Conservation (phyloP, 2,113 vertebrate species). For the Lasiurus cinereus region DNA sequence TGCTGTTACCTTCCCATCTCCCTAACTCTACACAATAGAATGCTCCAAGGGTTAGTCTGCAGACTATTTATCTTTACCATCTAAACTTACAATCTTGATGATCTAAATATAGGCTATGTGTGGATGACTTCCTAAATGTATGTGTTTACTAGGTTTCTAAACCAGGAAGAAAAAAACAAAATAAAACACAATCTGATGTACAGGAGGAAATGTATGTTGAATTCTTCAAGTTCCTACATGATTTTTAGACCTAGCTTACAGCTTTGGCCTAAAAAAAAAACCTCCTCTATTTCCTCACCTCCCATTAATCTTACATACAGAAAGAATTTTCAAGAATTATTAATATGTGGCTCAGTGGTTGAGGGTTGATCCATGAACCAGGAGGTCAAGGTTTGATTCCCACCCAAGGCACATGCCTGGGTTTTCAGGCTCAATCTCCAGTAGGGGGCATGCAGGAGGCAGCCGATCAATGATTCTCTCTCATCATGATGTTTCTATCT, state of each 20-base stretch:
- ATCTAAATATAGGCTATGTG: background rate
- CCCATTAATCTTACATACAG: background rate
- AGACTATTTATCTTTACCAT: background rate
- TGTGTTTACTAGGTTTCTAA: constrained; percentile 46
- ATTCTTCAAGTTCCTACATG: background rate
- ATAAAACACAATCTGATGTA: background rate
- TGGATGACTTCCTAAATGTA: constrained; percentile 22
- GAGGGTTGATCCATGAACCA: no score
- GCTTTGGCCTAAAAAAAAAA: background rate
- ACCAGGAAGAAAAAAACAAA: background rate
- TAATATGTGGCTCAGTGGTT: background rate
- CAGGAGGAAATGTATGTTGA: background rate
- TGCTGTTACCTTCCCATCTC: background rate
- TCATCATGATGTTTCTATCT: no score
- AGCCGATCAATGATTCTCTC: no score
- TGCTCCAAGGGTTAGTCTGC: background rate
- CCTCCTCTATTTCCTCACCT: background rate
- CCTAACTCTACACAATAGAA: background rate
- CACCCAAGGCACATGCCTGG: no score
- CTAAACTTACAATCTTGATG: background rate
- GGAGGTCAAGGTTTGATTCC: no score
- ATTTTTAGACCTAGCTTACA: background rate
- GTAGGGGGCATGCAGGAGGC: no score
- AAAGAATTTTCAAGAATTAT: constrained; percentile 30
- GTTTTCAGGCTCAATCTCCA: no score